A percentile compares a stretch with the other conserved stretches of the same genome.
phyloP scores from a whole-genome alignment of 2,113 vertebrate genomes.

The Dromaius novaehollandiae region DNA sequence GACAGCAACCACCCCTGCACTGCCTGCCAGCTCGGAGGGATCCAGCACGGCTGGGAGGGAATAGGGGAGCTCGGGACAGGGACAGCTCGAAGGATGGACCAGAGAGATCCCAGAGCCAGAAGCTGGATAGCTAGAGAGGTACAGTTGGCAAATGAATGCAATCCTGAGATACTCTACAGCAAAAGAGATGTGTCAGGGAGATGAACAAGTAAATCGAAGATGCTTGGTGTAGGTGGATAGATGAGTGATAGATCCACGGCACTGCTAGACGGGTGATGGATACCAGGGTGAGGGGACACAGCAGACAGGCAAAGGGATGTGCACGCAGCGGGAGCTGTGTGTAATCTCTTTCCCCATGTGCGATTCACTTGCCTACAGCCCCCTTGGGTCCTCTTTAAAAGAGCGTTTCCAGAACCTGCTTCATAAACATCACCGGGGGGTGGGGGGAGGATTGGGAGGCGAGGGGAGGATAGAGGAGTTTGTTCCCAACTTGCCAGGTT shows the following conservation, averaged over 20 bases:
- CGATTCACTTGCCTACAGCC: neutral
- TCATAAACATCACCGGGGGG: neutral
- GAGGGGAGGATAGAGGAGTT: neutral
- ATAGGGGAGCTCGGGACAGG: neutral
- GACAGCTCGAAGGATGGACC: neutral
- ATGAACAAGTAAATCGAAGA: neutral
- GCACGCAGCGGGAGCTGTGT: rapidly evolving
- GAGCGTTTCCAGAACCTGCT: neutral
- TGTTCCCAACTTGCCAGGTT: neutral
- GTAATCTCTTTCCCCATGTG: neutral
- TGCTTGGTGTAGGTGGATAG: neutral
- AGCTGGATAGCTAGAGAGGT: neutral
- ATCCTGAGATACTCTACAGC: neutral
- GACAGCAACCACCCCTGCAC: neutral
- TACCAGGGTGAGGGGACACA: neutral
- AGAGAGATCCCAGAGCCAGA: neutral
- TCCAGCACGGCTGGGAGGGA: rapidly evolving
- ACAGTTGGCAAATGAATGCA: rapidly evolving
- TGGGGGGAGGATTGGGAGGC: neutral
- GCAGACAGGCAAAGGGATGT: neutral
- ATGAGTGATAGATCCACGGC: neutral
- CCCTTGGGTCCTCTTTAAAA: neutral
- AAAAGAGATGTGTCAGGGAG: neutral
- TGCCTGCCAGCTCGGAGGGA: neutral
- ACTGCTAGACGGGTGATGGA: neutral